A percentile compares a stretch with the other conserved stretches of the same genome.
These are phyloP conservation scores for Falcunculus frontatus DNA, from an alignment of 2,113 vertebrate species.

Conservation along the genomic window DNA sequence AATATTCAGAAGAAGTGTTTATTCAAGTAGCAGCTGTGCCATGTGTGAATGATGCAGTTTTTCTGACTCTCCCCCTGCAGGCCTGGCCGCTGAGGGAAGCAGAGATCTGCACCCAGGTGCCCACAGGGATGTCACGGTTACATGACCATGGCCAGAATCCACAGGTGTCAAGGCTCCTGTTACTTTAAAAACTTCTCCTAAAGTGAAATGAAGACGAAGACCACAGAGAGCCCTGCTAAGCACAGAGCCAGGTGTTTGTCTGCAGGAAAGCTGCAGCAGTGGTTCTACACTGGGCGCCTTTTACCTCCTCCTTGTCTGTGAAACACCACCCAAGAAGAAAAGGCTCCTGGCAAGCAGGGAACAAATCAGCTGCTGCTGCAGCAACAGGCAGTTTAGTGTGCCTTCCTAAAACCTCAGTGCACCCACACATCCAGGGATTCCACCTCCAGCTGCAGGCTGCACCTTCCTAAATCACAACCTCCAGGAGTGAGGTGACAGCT, in stretches of 20 bases:
- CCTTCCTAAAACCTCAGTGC: neutral
- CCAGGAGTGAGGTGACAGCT: neutral
- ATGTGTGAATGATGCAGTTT: fast-evolving
- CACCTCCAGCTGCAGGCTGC: neutral
- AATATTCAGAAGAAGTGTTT: neutral
- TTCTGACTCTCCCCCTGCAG: neutral
- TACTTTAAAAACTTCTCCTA: neutral
- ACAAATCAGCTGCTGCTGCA: neutral
- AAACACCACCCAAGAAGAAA: neutral
- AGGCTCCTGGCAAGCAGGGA: neutral
- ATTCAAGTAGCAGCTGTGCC: neutral
- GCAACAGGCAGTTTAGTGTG: neutral
- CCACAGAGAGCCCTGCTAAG: neutral
- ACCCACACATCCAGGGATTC: neutral
- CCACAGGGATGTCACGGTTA: neutral
- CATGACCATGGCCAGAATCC: neutral
- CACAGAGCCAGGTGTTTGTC: neutral
- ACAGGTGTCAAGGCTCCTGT: neutral
- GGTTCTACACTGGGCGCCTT: neutral
- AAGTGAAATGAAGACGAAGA: neutral
- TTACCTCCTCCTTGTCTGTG: neutral
- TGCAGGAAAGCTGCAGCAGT: neutral
- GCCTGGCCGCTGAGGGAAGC: neutral
- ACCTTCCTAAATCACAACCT: neutral
- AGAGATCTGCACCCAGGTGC: neutral